phyloP scores from a whole-genome alignment of 2,888 invertebrate species.

The Aphrophora alni region DNA sequence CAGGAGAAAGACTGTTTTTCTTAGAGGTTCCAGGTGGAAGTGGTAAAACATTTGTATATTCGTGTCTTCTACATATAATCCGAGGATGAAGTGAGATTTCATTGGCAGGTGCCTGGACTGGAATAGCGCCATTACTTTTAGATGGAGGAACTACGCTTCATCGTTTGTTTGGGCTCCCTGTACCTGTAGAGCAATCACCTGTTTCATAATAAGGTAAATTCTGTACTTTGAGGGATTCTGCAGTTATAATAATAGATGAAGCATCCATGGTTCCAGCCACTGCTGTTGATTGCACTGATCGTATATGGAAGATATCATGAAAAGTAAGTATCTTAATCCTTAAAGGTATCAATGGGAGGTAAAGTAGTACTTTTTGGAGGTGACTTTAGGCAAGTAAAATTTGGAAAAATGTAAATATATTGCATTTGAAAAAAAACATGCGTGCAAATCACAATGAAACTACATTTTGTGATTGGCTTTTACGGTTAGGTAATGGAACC shows the following conservation, averaged over 20 bases:
- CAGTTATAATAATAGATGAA: slow-evolving; percentile 29
- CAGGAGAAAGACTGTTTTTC: too few relatives aligned
- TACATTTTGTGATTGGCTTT: slow-evolving; percentile 33
- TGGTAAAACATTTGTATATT: too few relatives aligned
- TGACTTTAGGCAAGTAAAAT: slow-evolving; percentile 19
- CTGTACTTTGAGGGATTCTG: slow-evolving; percentile 6
- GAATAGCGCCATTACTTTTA: slow-evolving; percentile 29
- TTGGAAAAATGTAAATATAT: not conserved
- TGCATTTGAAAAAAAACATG: slow-evolving; percentile 24
- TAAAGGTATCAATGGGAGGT: not conserved
- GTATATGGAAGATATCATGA: slow-evolving; percentile 17
- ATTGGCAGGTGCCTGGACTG: slow-evolving; percentile 17
- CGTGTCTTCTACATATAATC: too few relatives aligned
- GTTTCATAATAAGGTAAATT: slow-evolving; percentile 10
- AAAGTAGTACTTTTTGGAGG: slow-evolving; percentile 17
- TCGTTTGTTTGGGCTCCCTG: slow-evolving; percentile 29
- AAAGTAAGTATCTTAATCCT: not conserved
- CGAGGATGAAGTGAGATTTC: not conserved
- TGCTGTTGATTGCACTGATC: not conserved
- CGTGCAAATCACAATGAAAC: slow-evolving; percentile 32
- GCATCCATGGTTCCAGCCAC: slow-evolving; percentile 24
- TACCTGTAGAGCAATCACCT: slow-evolving; percentile 14
- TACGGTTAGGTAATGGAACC: slow-evolving; percentile 33
- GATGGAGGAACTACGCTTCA: slow-evolving; percentile 30
- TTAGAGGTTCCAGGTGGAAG: too few relatives aligned